phyloP scores from a whole-genome alignment of 2,888 invertebrate species.

The Diabrotica balteata region DNA sequence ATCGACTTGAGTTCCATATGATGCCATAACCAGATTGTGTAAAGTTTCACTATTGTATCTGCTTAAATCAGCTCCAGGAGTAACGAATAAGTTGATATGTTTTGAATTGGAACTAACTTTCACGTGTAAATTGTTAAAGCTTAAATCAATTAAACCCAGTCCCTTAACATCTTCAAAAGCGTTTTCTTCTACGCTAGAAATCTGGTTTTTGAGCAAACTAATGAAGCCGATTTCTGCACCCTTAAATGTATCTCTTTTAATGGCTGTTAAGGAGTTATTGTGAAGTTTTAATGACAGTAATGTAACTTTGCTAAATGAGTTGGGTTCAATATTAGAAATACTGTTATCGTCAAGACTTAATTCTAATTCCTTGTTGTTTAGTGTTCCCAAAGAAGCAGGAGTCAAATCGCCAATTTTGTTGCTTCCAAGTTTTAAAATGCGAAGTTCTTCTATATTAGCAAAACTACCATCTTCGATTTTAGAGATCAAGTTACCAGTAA shows the following conservation, averaged over 20 bases:
- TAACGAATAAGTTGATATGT: not conserved
- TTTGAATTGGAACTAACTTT: not conserved
- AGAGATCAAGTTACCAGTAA: not conserved
- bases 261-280: not conserved
- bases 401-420: constrained; percentile 2
- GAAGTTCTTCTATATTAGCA: not conserved
- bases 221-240: not conserved
- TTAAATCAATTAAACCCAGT: not conserved
- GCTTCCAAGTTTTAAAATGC: not conserved
- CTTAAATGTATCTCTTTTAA: not conserved
- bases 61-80: not conserved
- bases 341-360: not conserved
- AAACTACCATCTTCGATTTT: not conserved
- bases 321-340: not conserved
- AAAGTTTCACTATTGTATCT: not conserved
- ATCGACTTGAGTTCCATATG: too few relatives aligned
- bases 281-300: not conserved
- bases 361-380: not conserved
- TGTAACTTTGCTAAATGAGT: not conserved
- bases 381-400: not conserved
- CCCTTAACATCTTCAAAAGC: constrained; percentile 5
- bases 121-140: not conserved
- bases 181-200: not conserved
- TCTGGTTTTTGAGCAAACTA: constrained; percentile 3
- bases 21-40: too few relatives aligned